Conservation (phyloP, 1,140 invertebrate genomes). For the Drosophila nasuta region DNA sequence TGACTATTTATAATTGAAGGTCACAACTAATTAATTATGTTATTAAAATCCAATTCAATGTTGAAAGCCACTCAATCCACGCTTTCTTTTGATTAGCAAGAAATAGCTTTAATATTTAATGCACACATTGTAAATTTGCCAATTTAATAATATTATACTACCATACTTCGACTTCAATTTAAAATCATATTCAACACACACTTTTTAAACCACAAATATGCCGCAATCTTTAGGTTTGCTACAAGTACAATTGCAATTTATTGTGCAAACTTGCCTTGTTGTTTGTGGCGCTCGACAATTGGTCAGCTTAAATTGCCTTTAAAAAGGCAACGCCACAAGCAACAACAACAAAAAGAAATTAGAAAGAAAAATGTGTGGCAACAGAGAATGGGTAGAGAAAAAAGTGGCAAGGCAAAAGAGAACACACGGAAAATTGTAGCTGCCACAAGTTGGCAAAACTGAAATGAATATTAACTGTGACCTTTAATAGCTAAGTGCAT, state of each 20-base stretch:
- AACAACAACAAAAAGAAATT: conserved; percentile 58
- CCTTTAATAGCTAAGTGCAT: conserved; percentile 72
- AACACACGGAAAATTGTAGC: conserved; percentile 47
- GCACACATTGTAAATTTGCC: too few species aligned
- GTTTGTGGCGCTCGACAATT: conserved; percentile 1
- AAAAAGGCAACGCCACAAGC: conserved; percentile 46
- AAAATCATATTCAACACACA: background rate
- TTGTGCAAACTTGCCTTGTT: background rate
- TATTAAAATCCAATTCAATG: too few species aligned
- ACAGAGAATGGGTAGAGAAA: background rate
- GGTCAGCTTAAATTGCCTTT: conserved; percentile 65
- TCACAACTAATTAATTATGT: too few species aligned
- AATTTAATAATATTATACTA: too few species aligned
- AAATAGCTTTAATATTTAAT: too few species aligned
- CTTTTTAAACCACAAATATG: background rate
- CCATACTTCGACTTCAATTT: too few species aligned
- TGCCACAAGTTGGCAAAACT: conserved; percentile 54
- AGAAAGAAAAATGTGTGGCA: conserved; percentile 38
- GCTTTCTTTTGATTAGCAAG: too few species aligned
- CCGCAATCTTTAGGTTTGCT: background rate
- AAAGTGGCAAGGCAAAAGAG: background rate
- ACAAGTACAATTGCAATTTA: background rate
- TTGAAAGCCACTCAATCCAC: too few species aligned
- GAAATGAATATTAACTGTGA: conserved; percentile 83
- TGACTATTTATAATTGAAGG: too few species aligned